Percentiles rank a stretch among this genome's conserved stretches.
phyloP scores from a whole-genome alignment of 2,888 invertebrate genomes.

The Brachylomia viminalis region DNA sequence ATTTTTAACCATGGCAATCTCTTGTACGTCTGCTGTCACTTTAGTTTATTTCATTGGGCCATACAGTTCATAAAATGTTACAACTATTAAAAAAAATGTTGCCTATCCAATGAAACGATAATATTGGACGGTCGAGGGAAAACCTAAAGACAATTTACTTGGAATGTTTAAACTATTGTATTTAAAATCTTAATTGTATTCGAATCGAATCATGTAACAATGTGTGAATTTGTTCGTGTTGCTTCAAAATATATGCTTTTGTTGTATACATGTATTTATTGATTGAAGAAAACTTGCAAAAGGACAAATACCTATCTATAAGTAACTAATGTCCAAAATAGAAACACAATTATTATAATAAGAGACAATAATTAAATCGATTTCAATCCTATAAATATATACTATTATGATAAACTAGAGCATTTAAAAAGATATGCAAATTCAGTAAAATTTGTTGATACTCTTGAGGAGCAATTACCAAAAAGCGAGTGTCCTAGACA shows the following conservation, averaged over 20 bases:
- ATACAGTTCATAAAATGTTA: neutral
- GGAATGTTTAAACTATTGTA: slow-evolving; percentile 37
- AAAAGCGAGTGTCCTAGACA: neutral
- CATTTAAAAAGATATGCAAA: neutral
- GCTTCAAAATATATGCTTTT: slow-evolving; percentile 7
- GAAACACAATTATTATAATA: slow-evolving; percentile 16
- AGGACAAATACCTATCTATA: slow-evolving; percentile 1
- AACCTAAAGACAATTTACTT: slow-evolving; percentile 7
- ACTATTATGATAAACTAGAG: slow-evolving; percentile 10
- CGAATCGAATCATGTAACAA: neutral
- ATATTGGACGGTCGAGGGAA: neutral
- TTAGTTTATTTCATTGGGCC: neutral
- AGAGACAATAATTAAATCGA: slow-evolving; percentile 44
- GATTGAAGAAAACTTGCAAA: neutral
- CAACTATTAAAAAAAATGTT: slow-evolving; percentile 6
- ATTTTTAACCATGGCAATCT: neutral
- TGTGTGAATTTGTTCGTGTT: slow-evolving; percentile 12
- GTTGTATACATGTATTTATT: neutral
- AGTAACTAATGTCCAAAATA: slow-evolving; percentile 12
- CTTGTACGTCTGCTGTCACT: neutral
- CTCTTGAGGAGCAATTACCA: slow-evolving; percentile 7
- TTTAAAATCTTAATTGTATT: slow-evolving; percentile 2
- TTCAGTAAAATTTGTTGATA: slow-evolving; percentile 9
- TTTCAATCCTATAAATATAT: slow-evolving; percentile 7
- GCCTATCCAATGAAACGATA: neutral